phyloP scores from a whole-genome alignment of 2,888 invertebrate species.

The Phortica okadai region DNA sequence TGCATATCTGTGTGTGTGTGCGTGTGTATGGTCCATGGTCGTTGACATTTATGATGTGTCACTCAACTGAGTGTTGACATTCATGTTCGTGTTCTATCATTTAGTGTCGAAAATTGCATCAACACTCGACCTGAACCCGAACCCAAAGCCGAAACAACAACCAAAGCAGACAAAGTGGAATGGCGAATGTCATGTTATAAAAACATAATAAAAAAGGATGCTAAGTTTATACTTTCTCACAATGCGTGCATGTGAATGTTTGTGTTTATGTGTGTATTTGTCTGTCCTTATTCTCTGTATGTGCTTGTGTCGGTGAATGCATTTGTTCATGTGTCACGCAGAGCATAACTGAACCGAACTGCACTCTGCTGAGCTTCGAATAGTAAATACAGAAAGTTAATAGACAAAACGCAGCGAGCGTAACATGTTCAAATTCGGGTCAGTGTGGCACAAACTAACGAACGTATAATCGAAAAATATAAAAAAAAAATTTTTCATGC shows the following conservation, averaged over 20 bases:
- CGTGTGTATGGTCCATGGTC: constrained; percentile 53
- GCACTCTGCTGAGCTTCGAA: constrained; percentile 1
- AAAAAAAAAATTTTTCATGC: background rate
- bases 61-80: constrained; percentile 23
- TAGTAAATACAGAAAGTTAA: constrained; percentile 20
- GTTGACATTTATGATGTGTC: constrained; percentile 70
- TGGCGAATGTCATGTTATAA: constrained; percentile 19
- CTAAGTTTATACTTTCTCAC: constrained; percentile 25
- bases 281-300: too few relatives aligned
- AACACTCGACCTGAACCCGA: constrained; percentile 56
- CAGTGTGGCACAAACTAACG: background rate
- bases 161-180: background rate
- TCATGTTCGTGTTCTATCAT: constrained; percentile 65
- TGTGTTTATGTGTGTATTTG: constrained; percentile 1
- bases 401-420: background rate
- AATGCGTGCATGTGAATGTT: background rate
- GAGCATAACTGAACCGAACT: background rate
- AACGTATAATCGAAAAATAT: background rate
- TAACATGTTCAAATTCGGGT: constrained; percentile 6
- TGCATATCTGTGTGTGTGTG: background rate
- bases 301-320: background rate
- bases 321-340: background rate
- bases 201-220: constrained; percentile 13
- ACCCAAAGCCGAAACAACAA: background rate
- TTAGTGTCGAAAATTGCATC: constrained; percentile 72